A percentile compares a stretch with the other conserved stretches of the same genome.
phyloP scores from a whole-genome alignment of 2,113 vertebrate genomes.

The Melospiza georgiana region DNA sequence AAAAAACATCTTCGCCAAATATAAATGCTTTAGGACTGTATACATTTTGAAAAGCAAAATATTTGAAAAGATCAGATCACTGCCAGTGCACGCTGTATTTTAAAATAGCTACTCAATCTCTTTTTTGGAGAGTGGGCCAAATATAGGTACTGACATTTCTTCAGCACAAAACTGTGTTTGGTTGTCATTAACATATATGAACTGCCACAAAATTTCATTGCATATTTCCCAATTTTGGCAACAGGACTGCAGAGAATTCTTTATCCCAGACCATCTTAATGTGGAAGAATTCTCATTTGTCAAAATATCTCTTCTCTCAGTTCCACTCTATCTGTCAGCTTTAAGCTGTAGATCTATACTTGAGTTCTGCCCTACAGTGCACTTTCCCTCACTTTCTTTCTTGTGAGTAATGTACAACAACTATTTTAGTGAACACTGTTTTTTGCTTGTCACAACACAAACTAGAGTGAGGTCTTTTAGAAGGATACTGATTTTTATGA shows the following conservation, averaged over 20 bases:
- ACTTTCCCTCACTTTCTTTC: neutral
- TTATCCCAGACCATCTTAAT: neutral
- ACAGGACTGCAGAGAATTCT: neutral
- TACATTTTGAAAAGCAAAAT: neutral
- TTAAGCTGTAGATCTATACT: neutral
- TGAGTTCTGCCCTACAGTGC: neutral
- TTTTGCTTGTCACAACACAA: neutral
- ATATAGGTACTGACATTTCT: neutral
- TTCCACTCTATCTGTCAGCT: neutral
- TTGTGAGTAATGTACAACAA: neutral
- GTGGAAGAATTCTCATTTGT: neutral
- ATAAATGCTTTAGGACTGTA: neutral
- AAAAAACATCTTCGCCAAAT: neutral
- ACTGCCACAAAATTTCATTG: neutral
- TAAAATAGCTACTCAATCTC: neutral
- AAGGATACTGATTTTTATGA: neutral
- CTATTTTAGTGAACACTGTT: neutral
- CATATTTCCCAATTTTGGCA: neutral
- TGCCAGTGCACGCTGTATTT: neutral
- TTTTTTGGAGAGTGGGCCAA: neutral
- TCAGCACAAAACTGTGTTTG: neutral
- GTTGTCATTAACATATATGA: neutral
- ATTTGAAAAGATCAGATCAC: neutral
- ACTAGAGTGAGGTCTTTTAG: neutral
- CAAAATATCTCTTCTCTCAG: neutral